Conservation (phyloP, 2,888 invertebrate genomes). For the Drosophila colorata region DNA sequence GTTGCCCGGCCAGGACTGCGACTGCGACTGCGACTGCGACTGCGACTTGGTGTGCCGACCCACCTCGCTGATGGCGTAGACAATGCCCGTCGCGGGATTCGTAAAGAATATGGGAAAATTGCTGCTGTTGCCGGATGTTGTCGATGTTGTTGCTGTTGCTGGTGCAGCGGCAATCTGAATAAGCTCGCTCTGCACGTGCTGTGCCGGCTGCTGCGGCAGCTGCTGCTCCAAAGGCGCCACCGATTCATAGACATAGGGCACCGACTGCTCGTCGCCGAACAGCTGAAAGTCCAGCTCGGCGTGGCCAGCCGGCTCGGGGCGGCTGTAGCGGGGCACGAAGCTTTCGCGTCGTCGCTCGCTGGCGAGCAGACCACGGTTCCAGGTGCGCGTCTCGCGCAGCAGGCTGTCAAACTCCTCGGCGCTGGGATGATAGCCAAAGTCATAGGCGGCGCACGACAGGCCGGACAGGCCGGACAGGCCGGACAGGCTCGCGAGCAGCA, state of each 20-base stretch:
- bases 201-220: neutral
- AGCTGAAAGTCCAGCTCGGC: conserved; percentile 69
- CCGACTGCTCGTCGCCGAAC: conserved; percentile 47
- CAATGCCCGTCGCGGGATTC: conserved; percentile 83
- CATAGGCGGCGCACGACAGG: conserved; percentile 53
- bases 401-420: conserved; percentile 82
- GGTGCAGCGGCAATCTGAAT: conserved; percentile 47
- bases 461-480: neutral
- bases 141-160: neutral
- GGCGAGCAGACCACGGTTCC: conserved; percentile 76
- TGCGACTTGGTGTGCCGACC: conserved; percentile 55
- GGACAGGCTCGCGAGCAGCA: conserved; percentile 58
- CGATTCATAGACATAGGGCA: conserved; percentile 51
- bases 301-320: conserved; percentile 31
- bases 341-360: conserved; percentile 44
- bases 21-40: conserved; percentile 20
- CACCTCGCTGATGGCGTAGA: conserved; percentile 83
- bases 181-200: conserved; percentile 59
- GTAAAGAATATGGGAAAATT: conserved; percentile 83
- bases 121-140: neutral
- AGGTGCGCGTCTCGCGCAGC: conserved; percentile 70
- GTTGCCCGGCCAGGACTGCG: neutral
- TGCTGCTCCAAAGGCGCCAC: conserved; percentile 9
- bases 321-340: conserved; percentile 77
- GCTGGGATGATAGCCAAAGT: conserved; percentile 83